Percentiles rank a stretch among this genome's conserved stretches.
Evolutionary conservation across 2,797 vertebrate species (phyloP).

Genomic region (Anguilla obscura): DNA sequence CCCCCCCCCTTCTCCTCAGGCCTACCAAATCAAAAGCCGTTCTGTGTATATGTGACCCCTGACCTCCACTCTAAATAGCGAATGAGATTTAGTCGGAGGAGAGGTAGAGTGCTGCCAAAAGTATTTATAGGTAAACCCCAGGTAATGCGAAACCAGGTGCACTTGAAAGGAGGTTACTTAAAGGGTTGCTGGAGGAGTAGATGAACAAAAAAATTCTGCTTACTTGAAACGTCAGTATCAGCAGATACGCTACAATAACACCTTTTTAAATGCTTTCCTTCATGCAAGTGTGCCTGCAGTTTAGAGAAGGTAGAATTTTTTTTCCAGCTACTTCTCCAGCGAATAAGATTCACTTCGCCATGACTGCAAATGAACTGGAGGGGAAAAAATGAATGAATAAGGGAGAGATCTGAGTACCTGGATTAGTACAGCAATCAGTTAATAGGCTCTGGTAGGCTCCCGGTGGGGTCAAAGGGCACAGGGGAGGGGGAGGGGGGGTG

Average conservation of each 20-base stretch:
- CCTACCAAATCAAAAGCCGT: neutral
- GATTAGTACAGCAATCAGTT: slow-evolving; percentile 4
- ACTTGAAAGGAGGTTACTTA: no score
- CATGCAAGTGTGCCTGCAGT: no score
- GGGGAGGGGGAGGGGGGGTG: neutral
- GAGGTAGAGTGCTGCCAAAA: no score
- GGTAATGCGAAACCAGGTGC: no score
- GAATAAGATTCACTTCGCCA: neutral
- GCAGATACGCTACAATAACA: no score
- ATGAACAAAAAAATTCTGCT: no score
- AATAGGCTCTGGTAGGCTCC: slow-evolving; percentile 27
- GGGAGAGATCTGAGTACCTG: neutral
- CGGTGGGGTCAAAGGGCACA: slow-evolving; percentile 7
- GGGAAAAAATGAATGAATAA: neutral
- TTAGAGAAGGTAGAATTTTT: no score
- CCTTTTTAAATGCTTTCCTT: no score
- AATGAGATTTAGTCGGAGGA: neutral
- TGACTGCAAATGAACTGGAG: neutral
- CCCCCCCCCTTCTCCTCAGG: neutral
- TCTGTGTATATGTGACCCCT: neutral
- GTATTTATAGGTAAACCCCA: no score
- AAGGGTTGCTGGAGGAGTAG: no score
- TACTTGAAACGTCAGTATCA: no score
- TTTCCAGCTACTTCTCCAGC: no score
- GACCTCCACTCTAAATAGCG: slow-evolving; percentile 36